These are phyloP conservation scores for Propithecus coquereli DNA, from an alignment of 2,113 vertebrate genomes.

Conservation along the genomic window DNA sequence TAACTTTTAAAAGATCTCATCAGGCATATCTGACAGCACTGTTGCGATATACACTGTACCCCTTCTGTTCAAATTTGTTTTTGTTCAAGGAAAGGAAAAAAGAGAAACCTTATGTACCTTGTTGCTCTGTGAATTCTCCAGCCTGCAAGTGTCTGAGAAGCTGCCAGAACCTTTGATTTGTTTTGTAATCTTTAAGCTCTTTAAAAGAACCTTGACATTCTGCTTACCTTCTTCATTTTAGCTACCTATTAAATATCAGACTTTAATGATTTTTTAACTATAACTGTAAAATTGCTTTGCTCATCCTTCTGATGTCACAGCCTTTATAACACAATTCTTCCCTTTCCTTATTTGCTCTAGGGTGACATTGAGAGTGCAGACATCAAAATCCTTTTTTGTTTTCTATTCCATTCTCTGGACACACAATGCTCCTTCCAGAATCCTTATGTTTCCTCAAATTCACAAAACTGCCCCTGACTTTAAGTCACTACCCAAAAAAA, in stretches of 20 bases:
- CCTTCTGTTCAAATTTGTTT: constrained; percentile 51
- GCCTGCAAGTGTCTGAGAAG: background rate
- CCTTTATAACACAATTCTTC: constrained; percentile 27
- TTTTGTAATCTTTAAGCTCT: constrained; percentile 66
- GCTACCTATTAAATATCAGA: constrained; percentile 58
- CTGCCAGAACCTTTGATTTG: constrained; percentile 60
- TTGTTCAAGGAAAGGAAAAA: constrained; percentile 39
- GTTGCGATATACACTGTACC: background rate
- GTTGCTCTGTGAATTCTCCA: constrained; percentile 46
- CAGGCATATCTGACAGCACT: background rate
- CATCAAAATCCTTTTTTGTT: constrained; percentile 46
- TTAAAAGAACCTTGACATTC: constrained; percentile 68
- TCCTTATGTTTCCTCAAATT: constrained; percentile 44
- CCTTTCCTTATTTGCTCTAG: constrained; percentile 49
- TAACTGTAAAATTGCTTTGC: constrained; percentile 57
- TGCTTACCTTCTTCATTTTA: constrained; percentile 65
- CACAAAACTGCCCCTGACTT: constrained; percentile 48
- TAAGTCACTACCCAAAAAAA: constrained; percentile 54
- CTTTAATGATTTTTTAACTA: constrained; percentile 67
- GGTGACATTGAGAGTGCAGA: constrained; percentile 45
- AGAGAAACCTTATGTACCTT: background rate
- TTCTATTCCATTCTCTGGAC: constrained; percentile 44
- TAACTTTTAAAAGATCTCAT: constrained; percentile 13
- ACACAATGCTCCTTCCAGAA: constrained; percentile 21
- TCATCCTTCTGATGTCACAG: constrained; percentile 50